Evolutionary conservation across 2,888 invertebrate genomes (phyloP), one percentile per base, ranked within the genome.

Genomic region (Ormyrus thymus): DNA sequence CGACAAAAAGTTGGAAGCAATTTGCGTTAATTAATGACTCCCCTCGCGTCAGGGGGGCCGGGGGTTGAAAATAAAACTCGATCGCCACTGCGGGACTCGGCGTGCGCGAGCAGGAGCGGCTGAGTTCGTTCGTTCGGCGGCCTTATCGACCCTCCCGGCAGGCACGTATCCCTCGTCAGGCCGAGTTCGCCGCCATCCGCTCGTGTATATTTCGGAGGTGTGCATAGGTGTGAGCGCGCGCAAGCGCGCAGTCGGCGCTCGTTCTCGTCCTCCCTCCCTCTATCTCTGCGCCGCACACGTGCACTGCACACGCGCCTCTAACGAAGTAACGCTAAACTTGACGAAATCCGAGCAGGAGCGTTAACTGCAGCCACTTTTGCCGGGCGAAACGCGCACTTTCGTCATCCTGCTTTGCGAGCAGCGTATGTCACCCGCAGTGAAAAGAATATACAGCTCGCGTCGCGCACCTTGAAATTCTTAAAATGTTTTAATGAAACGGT

Each of bases 91-190:
- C 29, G 29, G 29, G 29, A 4, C 29, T 29, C 29, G 29, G 4
- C 29, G 29, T 29, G 0, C 29, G 29, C 2, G 29, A 4, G 29
- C 4, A 29, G 29, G 29, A 29, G 29, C 29, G 4, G 29, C 29
- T 2, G 29, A 29, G 29, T 29, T 29, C 29, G 29, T 29, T 29
- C 29, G 29, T 29, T 29, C 29, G 89, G 85, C 89, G 83, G 84
- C 83, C 82, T 85, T 89, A 89, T 89, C 89, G 89, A 89, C 87
- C 88, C 81, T 82, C 73, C 66, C 66, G 74, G 75, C 46, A 6
- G 9, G 11, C n/a, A 0, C 29, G 10, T 43, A 76, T 78, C n/a
- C 29, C 29, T 29, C 4, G 29, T 4, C 4, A 29, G 3, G 29
- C 29, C 29, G 29, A 29, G 29, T 29, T 29, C 29, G 29, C 29